Evolutionary conservation across 2,888 invertebrate species (phyloP), one percentile per base, ranked within the genome.

Genomic region (Apoda limacodes): DNA sequence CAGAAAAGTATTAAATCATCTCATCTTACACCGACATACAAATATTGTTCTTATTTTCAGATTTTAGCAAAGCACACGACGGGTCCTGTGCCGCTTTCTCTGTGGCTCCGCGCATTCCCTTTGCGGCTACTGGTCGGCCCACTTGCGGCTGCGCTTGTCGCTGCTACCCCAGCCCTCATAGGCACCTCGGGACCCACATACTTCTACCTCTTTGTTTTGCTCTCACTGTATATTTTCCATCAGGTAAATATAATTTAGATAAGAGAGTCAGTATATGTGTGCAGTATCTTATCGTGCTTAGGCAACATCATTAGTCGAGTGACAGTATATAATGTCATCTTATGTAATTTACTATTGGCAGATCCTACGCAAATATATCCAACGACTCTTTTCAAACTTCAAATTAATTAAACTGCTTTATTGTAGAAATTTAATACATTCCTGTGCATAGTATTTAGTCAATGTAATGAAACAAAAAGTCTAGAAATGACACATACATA

Each of bases 101-200:
- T 98, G 23, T 97, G 91, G 80, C 65, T 98, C 5, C 89, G 87
- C 50, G 95, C 96, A 0, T 92, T 93, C 60, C 98, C 98, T 0
- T 88, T 88, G 48, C 88, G 98, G 42, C 78, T 99, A 23, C 40
- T 89, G 6, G 91, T 98, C 58, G 95, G 96, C 1, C 82, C 95
- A 3, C 69, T 94, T 2, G 94, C 91, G 26, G 92, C 94, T 0
- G 65, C 84, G 1, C 76, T 98, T 10, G 95, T 99, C 5, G 95
- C 90, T 64, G 64, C 90, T 23, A 96, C 97, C 1, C 95, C 95
- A 0, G 74, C 69, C 24, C 76, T 95, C 36, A 83, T 93, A 13
- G 83, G 67, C 1, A 49, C 62, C 28, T 45, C 64, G 0, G 70
- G 69, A 1, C 78, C 78, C 1, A 56, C 95, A 0, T 71, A 84